Evolutionary conservation across 1,140 invertebrate species (phyloP).

Genomic region (Leptopilina boulardi): DNA sequence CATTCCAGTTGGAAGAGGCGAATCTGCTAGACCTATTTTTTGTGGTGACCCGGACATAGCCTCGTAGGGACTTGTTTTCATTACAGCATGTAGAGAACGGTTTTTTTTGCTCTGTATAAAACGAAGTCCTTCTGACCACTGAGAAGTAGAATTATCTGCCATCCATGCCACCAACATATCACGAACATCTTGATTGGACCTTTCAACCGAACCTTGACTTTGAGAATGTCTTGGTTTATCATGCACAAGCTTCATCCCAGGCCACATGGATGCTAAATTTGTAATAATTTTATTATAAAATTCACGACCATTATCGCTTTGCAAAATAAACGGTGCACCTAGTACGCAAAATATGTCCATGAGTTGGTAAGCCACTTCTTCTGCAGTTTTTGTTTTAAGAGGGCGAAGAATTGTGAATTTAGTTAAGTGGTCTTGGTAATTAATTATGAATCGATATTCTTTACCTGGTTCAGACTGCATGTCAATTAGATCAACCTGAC

Average conservation of each 20-base stretch:
- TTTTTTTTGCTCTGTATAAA: constrained; percentile 54
- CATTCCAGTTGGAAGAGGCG: too few relatives aligned
- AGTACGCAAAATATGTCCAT: constrained; percentile 4
- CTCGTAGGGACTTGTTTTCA: not conserved
- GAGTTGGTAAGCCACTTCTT: constrained; percentile 38
- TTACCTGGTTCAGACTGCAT: constrained; percentile 44
- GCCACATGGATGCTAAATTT: constrained; percentile 44
- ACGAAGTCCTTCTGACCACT: constrained; percentile 54
- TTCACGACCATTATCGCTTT: not conserved
- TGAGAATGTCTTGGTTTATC: constrained; percentile 59
- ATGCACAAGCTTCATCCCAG: constrained; percentile 67
- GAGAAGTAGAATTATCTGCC: constrained; percentile 51
- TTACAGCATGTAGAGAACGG: not conserved
- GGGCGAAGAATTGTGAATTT: constrained; percentile 54
- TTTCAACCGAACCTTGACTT: too few relatives aligned
- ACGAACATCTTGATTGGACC: constrained; percentile 67
- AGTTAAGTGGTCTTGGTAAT: constrained; percentile 64
- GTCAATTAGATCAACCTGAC: constrained; percentile 43
- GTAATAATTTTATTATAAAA: constrained; percentile 26
- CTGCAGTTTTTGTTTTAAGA: constrained; percentile 50
- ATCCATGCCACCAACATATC: constrained; percentile 63
- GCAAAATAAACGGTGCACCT: not conserved
- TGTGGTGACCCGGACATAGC: not conserved
- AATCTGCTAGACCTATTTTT: not conserved
- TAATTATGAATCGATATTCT: constrained; percentile 53